phyloP scores from a whole-genome alignment of 2,113 vertebrate genomes.

The Microcebus lehilahytsara region DNA sequence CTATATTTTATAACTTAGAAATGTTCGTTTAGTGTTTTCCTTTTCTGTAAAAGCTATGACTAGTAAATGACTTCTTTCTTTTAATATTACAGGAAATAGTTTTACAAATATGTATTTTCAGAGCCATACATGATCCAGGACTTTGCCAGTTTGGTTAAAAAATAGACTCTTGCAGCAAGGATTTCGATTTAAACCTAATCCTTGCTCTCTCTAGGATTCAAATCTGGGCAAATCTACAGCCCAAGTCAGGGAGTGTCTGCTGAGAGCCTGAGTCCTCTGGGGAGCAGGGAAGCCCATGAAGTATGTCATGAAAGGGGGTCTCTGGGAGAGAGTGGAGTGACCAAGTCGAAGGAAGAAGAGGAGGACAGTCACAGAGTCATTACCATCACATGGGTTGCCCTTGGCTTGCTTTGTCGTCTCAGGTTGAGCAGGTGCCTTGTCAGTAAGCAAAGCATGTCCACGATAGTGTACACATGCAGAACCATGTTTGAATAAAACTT shows the following conservation, averaged over 20 bases:
- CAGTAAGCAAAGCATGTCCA: too few species aligned
- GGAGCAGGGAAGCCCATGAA: neutral
- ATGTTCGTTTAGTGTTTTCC: neutral
- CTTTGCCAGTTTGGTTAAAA: neutral
- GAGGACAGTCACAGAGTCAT: neutral
- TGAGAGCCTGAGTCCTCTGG: neutral
- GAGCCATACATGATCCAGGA: neutral
- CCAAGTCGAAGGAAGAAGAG: neutral
- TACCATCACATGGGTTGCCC: neutral
- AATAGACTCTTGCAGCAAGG: neutral
- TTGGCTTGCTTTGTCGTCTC: neutral
- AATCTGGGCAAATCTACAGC: neutral
- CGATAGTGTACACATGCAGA: rapidly evolving
- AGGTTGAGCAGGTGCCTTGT: neutral
- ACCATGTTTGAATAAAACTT: neutral
- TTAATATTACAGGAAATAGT: neutral
- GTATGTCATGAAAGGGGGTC: neutral
- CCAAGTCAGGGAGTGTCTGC: neutral
- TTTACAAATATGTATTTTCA: neutral
- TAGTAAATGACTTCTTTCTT: neutral
- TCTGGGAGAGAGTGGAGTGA: neutral
- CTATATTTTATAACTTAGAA: neutral
- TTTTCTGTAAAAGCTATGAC: neutral
- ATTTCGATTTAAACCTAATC: neutral
- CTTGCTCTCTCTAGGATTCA: neutral